A percentile compares a stretch with the other conserved stretches of the same genome.
Conservation (phyloP, 2,113 vertebrate species). For the Heloderma charlesbogerti region DNA sequence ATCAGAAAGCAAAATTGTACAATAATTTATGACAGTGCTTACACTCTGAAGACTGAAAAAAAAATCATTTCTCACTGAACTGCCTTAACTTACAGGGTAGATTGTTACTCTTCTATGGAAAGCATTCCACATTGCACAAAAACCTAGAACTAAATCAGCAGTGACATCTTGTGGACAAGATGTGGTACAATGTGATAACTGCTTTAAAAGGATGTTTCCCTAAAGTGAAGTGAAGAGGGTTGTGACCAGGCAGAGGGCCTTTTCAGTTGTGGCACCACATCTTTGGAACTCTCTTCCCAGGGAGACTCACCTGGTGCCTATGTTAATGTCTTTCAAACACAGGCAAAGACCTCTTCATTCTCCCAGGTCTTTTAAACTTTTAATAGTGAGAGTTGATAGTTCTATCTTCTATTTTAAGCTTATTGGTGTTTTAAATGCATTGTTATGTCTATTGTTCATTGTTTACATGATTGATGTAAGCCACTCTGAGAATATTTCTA, state of each 20-base stretch:
- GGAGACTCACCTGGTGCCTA: background rate
- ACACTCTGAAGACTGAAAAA: background rate
- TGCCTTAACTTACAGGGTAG: background rate
- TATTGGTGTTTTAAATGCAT: background rate
- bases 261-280: background rate
- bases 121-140: background rate
- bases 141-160: slow-evolving; percentile 14
- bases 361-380: background rate
- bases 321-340: background rate
- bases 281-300: background rate
- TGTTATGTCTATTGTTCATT: background rate
- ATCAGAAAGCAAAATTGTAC: background rate
- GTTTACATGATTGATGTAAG: background rate
- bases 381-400: too few species aligned
- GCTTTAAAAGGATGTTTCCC: background rate
- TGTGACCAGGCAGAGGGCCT: too few species aligned
- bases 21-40: background rate
- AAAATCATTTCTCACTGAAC: background rate
- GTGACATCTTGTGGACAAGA: slow-evolving; percentile 33
- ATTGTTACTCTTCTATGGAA: background rate
- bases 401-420: background rate
- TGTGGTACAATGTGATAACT: background rate
- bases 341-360: background rate
- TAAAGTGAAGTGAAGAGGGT: background rate
- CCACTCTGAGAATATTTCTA: background rate